A percentile compares a stretch with the other conserved stretches of the same genome.
These are phyloP conservation scores for Watsonalla cultraria DNA, from an alignment of 2,888 invertebrate species.

Conservation along the genomic window DNA sequence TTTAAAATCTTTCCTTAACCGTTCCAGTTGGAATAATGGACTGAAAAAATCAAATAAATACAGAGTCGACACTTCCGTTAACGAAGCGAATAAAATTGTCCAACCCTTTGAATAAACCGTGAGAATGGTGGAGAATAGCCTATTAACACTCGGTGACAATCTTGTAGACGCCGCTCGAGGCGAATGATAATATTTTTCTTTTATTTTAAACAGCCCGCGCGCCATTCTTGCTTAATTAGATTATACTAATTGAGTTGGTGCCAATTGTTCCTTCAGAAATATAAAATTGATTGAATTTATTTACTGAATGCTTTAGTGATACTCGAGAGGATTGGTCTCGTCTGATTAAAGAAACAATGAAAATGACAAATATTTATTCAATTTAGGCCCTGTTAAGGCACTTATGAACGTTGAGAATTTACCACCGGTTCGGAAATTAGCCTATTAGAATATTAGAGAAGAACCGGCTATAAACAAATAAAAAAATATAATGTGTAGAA, in stretches of 20 bases:
- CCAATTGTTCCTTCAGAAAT: constrained; percentile 44
- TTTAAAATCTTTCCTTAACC: constrained; percentile 15
- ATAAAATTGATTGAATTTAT: constrained; percentile 27
- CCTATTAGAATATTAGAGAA: too few species aligned
- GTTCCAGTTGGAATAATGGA: constrained; percentile 32
- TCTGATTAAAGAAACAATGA: too few species aligned
- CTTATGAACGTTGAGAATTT: too few species aligned
- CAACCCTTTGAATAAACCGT: constrained; percentile 66
- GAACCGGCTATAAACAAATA: too few species aligned
- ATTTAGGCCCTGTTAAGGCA: too few species aligned
- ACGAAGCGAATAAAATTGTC: constrained; percentile 68
- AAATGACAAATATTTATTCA: too few species aligned
- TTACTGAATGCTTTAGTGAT: neutral
- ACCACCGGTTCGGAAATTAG: too few species aligned
- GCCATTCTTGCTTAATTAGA: constrained; percentile 56
- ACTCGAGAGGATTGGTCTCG: too few species aligned
- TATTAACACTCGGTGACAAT: constrained; percentile 67
- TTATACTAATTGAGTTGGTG: constrained; percentile 55
- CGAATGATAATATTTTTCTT: constrained; percentile 69
- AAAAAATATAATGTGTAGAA: too few species aligned
- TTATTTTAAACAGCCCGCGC: constrained; percentile 56
- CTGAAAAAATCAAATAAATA: constrained; percentile 56
- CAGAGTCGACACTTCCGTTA: constrained; percentile 50
- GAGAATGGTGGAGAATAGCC: constrained; percentile 62
- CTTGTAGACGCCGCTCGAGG: constrained; percentile 50